Base-by-base conservation (phyloP, 2,113 vertebrate species). In the Chinchilla lanigera region DNA sequence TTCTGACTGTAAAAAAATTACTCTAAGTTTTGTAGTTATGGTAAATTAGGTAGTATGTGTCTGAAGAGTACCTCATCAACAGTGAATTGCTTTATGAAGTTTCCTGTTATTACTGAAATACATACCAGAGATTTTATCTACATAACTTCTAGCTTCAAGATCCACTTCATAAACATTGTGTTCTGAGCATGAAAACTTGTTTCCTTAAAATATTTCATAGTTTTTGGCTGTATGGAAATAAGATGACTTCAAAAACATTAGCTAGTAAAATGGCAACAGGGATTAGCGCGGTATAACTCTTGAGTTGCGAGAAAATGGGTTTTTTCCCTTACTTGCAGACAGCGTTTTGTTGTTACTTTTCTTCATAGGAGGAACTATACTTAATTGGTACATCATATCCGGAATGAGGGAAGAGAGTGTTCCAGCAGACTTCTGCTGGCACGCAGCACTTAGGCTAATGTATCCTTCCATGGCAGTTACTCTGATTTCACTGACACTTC, bases 381-480 rank as follows among this genome's bases (percentile, higher is more conserved):
- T 90, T 89, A 89, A 94, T 91, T 94, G 90, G 90, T 56, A 38
- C 30, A 83, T 90, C 81, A 88, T 63, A 88, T 87, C 71, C 47
- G 73, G 65, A 96, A 82, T 83, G 86, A 65, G 63, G 38, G 38
- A 86, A 95, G 71, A 54, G 41, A 91, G 50, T 41, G 91, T 91
- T 95, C 85, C 77, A 93, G 71, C 26, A 96, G 82, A 89, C 71
- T 11, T 89, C 65, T 80, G 63, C 73, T 86, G 78, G 82, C 86
- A 92, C 73, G 88, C 44, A 77, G 71, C 52, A 52, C 77, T 92
- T 84, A 80, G 30, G 73, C 83, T 96, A 95, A 97, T 96, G 92
- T 93, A 89, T 93, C 65, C 83, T 97, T 94, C 63, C 12, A 4
- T 28, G 82, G n/a, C 84, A 96, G 54, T 97, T 96, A 47, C 47